Conservation (phyloP, 2,888 invertebrate genomes). For the Eretmocerus hayati region DNA sequence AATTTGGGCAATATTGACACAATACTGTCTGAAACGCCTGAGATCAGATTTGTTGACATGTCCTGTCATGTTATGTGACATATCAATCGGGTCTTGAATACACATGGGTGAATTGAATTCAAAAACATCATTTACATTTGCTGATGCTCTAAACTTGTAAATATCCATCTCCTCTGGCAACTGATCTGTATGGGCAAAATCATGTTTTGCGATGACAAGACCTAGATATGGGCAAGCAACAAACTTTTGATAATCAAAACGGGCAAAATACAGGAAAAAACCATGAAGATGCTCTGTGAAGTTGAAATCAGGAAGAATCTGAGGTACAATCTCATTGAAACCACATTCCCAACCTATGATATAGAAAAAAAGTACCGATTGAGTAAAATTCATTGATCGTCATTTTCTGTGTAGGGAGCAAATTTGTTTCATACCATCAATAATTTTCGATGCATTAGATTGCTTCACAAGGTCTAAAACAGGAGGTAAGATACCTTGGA, state of each 20-base stretch:
- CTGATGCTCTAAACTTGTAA: constrained; percentile 26
- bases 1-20: constrained; percentile 11
- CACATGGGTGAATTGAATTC: too few species aligned
- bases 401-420: too few species aligned
- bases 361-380: too few species aligned
- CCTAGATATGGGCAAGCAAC: constrained; percentile 50
- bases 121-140: constrained; percentile 41
- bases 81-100: constrained; percentile 58
- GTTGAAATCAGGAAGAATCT: too few species aligned
- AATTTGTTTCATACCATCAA: constrained; percentile 5
- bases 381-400: too few species aligned
- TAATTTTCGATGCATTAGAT: constrained; percentile 1
- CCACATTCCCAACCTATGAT: not conserved
- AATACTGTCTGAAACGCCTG: constrained; percentile 19
- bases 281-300: constrained; percentile 38
- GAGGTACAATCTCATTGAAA: not conserved
- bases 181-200: constrained; percentile 36
- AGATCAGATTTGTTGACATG: constrained; percentile 32
- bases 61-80: constrained; percentile 54
- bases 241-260: constrained; percentile 42
- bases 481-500: constrained; percentile 1
- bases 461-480: constrained; percentile 1
- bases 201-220: constrained; percentile 37
- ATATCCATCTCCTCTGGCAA: constrained; percentile 24
- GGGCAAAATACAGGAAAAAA: constrained; percentile 46